These are phyloP conservation scores for Nasonia oneida DNA, from an alignment of 2,888 invertebrate species.

Conservation along the genomic window DNA sequence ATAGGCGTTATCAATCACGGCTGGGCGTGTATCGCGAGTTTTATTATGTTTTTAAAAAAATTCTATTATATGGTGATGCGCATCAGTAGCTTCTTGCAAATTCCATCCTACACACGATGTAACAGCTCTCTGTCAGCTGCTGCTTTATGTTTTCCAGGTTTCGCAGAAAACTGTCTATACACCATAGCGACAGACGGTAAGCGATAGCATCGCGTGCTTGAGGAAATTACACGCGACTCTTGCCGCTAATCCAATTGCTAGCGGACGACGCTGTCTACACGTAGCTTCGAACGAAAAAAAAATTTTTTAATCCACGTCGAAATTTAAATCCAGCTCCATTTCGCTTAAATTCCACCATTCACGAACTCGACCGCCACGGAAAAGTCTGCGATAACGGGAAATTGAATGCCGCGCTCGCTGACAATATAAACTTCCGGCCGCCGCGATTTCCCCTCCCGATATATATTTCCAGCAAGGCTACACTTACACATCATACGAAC, in stretches of 20 bases:
- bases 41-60: too few relatives aligned
- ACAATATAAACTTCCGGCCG: slow-evolving; percentile 54
- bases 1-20: slow-evolving; percentile 1
- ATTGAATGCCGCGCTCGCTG: slow-evolving; percentile 34
- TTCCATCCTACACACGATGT: not conserved
- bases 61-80: not conserved
- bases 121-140: not conserved
- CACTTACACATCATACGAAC: not conserved
- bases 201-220: slow-evolving; percentile 63
- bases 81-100: not conserved
- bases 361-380: too few relatives aligned
- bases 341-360: too few relatives aligned
- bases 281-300: not conserved
- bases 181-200: not conserved
- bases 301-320: not conserved
- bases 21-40: too few relatives aligned
- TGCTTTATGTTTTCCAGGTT: slow-evolving; percentile 33
- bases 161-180: not conserved
- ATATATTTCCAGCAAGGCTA: not conserved
- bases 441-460: slow-evolving; percentile 6
- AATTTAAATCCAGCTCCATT: not conserved
- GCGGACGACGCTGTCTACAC: not conserved
- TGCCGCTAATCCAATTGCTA: slow-evolving; percentile 59
- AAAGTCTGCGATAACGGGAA: slow-evolving; percentile 36
- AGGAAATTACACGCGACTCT: slow-evolving; percentile 65